Conservation (phyloP, 2,113 vertebrate species). For the Microtus richardsoni region DNA sequence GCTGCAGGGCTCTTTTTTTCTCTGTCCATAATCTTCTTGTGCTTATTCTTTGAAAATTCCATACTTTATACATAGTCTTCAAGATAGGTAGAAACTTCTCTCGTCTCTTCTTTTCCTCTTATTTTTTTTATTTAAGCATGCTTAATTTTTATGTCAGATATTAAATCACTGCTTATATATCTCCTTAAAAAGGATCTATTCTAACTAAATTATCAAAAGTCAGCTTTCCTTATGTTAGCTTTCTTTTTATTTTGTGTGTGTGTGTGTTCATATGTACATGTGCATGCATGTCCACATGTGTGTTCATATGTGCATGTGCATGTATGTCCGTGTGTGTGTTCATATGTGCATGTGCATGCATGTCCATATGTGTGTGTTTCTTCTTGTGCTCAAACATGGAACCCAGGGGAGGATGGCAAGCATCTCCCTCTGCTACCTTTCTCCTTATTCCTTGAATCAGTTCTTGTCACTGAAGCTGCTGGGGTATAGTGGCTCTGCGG, state of each 20-base stretch:
- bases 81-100: background rate
- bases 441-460: background rate
- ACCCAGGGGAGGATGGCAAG: background rate
- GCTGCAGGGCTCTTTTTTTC: background rate
- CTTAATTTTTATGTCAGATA: constrained; percentile 23
- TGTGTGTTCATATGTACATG: background rate
- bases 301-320: background rate
- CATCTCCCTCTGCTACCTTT: background rate
- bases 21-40: background rate
- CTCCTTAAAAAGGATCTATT: background rate
- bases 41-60: background rate
- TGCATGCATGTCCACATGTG: no score
- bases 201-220: background rate
- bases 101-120: background rate
- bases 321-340: background rate
- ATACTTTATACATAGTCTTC: background rate
- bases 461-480: background rate
- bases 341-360: background rate
- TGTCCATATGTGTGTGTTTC: background rate
- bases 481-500: no score
- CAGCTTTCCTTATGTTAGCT: constrained; percentile 12
- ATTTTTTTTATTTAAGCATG: background rate
- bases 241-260: background rate
- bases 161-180: constrained; percentile 11
- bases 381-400: background rate